These are phyloP conservation scores for Lepus americanus DNA, from an alignment of 2,113 vertebrate species.

Conservation along the genomic window DNA sequence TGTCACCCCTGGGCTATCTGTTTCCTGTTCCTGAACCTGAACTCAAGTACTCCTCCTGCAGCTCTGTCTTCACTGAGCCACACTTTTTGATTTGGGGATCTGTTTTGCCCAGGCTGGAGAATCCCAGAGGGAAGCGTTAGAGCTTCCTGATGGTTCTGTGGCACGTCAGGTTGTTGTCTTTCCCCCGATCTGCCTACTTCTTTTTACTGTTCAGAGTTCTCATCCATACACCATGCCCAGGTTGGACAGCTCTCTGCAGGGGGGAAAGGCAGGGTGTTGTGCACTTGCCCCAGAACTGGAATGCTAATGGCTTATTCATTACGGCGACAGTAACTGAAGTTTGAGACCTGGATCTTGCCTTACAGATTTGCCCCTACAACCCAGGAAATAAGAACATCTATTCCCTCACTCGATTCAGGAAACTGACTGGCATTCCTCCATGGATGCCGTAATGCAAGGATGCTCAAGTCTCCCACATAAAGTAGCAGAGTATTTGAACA, in stretches of 20 bases:
- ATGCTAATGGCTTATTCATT: neutral
- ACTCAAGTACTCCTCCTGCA: too few relatives aligned
- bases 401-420: too few relatives aligned
- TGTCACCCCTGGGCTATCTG: neutral
- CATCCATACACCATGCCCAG: neutral
- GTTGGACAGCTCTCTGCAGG: neutral
- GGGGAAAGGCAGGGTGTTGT: accelerated
- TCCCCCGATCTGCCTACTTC: neutral
- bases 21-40: neutral
- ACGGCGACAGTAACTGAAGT: neutral
- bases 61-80: neutral
- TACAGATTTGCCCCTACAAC: neutral
- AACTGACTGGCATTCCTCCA: neutral
- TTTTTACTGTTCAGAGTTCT: neutral
- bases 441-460: too few relatives aligned
- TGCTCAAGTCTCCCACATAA: neutral
- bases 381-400: neutral
- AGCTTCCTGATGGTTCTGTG: neutral
- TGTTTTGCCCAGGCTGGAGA: neutral
- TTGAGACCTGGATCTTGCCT: neutral
- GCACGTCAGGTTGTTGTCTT: neutral
- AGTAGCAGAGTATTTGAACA: neutral
- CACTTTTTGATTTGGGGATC: neutral
- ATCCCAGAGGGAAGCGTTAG: neutral
- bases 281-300: neutral